Evolutionary conservation across 1,140 invertebrate genomes (phyloP).

Genomic region (Drosophila suzukii): DNA sequence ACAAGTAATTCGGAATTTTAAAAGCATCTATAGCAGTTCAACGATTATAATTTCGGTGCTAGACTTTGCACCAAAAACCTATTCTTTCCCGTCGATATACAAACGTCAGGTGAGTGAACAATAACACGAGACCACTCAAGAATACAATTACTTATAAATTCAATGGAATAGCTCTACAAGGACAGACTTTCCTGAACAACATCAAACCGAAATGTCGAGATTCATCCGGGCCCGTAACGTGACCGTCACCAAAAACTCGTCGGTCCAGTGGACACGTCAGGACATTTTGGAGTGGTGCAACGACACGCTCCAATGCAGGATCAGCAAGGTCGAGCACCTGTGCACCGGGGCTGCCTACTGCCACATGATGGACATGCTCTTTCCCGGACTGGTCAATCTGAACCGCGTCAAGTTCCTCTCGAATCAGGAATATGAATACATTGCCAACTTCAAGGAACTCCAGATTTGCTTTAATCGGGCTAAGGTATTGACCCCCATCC

Average conservation of each 20-base stretch:
- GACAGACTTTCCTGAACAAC: too few species aligned
- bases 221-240: background rate
- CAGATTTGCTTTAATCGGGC: background rate
- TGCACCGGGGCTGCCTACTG: background rate
- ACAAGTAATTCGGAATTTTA: too few species aligned
- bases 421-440: background rate
- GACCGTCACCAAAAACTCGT: background rate
- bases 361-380: background rate
- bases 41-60: too few species aligned
- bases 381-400: background rate
- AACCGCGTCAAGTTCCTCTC: background rate
- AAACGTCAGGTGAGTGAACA: too few species aligned
- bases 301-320: background rate
- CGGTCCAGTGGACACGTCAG: background rate
- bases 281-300: background rate
- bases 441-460: background rate
- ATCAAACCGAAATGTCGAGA: too few species aligned
- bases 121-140: too few species aligned
- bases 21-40: too few species aligned
- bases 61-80: too few species aligned
- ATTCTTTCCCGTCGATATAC: too few species aligned
- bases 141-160: too few species aligned
- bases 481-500: background rate
- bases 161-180: too few species aligned
- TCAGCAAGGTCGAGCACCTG: background rate